Evolutionary conservation across 2,888 invertebrate genomes (phyloP).

Genomic region (Biston stratarius): DNA sequence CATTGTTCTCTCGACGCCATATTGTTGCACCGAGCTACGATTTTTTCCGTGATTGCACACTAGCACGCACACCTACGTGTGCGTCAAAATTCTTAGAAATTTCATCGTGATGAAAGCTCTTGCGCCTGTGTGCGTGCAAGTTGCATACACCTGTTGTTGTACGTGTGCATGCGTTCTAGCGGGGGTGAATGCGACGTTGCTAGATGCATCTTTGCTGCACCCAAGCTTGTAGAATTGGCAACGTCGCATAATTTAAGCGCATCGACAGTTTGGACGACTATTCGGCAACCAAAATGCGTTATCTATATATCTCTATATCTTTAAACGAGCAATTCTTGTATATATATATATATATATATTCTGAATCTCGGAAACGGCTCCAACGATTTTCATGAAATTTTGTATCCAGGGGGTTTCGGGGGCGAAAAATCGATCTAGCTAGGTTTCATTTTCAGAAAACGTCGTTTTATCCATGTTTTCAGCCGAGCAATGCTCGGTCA

Average conservation of each 20-base stretch:
- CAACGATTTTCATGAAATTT: too few relatives aligned
- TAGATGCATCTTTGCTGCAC: constrained; percentile 72
- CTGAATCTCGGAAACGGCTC: too few relatives aligned
- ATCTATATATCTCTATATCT: not conserved
- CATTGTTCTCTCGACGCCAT: constrained; percentile 57
- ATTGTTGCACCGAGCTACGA: constrained; percentile 63
- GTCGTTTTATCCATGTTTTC: too few relatives aligned
- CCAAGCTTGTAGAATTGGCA: constrained; percentile 76
- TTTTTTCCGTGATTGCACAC: constrained; percentile 63
- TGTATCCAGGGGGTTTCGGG: too few relatives aligned
- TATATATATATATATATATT: too few relatives aligned
- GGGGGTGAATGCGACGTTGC: constrained; percentile 76
- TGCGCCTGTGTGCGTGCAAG: constrained; percentile 53
- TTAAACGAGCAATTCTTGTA: too few relatives aligned
- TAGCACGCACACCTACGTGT: constrained; percentile 49
- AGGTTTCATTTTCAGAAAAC: too few relatives aligned
- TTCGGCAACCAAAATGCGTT: not conserved
- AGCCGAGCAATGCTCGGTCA: too few relatives aligned
- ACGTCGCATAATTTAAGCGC: constrained; percentile 76
- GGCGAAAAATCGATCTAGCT: too few relatives aligned
- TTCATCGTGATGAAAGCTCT: constrained; percentile 38
- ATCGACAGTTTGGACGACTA: constrained; percentile 36
- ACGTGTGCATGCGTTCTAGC: constrained; percentile 45
- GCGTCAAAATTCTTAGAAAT: constrained; percentile 66
- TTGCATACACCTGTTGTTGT: constrained; percentile 68